Conservation (phyloP, 1,140 invertebrate genomes). For the Propsilocerus akamusi region DNA sequence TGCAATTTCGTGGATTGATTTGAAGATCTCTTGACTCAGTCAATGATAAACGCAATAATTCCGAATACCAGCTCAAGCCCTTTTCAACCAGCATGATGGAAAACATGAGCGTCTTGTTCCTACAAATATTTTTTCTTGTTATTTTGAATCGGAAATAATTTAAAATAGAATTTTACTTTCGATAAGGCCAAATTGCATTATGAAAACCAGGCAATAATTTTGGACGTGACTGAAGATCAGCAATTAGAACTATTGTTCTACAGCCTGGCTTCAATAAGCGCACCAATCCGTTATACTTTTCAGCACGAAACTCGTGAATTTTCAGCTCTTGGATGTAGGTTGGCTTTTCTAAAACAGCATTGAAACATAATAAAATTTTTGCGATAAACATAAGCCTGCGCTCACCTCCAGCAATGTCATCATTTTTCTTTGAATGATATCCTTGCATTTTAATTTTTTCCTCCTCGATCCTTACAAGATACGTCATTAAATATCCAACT, state of each 20-base stretch:
- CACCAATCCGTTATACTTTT: conserved; percentile 90
- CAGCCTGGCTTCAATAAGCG: conserved; percentile 87
- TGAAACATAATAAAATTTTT: background rate
- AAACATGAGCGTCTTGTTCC: conserved; percentile 84
- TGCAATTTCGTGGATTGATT: conserved; percentile 91
- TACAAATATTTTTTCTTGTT: no score
- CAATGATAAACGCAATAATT: conserved; percentile 67
- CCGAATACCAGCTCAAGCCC: conserved; percentile 81
- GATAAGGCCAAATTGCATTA: conserved; percentile 83
- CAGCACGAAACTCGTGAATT: conserved; percentile 80
- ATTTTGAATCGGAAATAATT: conserved; percentile 9
- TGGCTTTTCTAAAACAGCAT: conserved; percentile 10
- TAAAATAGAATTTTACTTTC: conserved; percentile 44
- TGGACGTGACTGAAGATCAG: conserved; percentile 72
- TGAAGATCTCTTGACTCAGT: conserved; percentile 58
- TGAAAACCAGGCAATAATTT: conserved; percentile 82
- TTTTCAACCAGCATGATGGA: conserved; percentile 81
- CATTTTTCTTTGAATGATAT: conserved; percentile 21
- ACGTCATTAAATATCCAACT: conserved; percentile 74
- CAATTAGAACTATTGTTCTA: conserved; percentile 75
- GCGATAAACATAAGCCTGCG: background rate
- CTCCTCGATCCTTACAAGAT: conserved; percentile 69
- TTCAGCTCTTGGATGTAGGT: conserved; percentile 35
- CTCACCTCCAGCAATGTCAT: conserved; percentile 9
- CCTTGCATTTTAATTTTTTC: conserved; percentile 43